Base-by-base conservation (phyloP, 2,113 vertebrate genomes). In the Lanius collurio region DNA sequence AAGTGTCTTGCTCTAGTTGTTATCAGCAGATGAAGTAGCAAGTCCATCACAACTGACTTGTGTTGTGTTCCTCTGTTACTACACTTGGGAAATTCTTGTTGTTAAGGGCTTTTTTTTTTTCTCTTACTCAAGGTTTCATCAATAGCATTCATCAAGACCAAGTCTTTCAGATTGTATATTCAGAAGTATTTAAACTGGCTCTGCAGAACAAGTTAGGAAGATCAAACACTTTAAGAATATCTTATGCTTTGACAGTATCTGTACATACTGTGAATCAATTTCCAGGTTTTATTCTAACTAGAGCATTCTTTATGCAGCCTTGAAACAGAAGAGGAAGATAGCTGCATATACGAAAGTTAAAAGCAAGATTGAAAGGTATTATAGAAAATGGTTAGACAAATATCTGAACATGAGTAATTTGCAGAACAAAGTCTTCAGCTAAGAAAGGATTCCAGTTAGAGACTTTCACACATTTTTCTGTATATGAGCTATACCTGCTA, bases 191-290 rank as follows among this genome's bases (percentile, higher is more conserved):
- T 89, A 63, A 94, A 89, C 27, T 30, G 27, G 10, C 15, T 92
- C 56, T 73, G 37, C 49, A 87, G 81, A 95, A 75, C 22, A 74
- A 74, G 91, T 94, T 52, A 82, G 41, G 65, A 81, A 81, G 60
- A 90, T 89, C 59, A 89, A 79, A 77, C 64, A 47, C 31, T 83
- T 92, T 28, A 93, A 89, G 33, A 90, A 87, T 92, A 81, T 64
- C 73, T 87, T 80, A 56, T 86, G 39, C 68, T 96, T 89, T 94
- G 83, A 82, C 76, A 94, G 39, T 83, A 87, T 46, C 76, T 75
- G 30, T 86, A 63, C 56, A 71, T 37, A 71, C 47, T 94, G 41
- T 81, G 81, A 97, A 70, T 56, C 10, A 4, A 56, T 49, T 78
- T 91, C 65, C 52, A 79, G 83, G 82, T 81, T 64, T 91, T 39